phyloP scores from a whole-genome alignment of 2,888 invertebrate genomes.

The Craniophora ligustri region DNA sequence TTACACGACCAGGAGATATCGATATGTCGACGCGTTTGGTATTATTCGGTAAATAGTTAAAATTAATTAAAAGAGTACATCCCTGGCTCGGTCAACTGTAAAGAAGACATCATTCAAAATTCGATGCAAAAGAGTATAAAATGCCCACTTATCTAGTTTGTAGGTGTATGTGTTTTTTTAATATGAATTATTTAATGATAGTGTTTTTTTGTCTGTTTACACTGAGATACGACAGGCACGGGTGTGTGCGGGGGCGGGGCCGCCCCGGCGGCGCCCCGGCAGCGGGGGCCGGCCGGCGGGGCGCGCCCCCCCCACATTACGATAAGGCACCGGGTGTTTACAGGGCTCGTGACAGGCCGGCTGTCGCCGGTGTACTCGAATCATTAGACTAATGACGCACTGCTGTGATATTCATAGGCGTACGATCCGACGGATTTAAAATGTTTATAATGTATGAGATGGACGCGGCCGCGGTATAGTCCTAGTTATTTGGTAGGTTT shows the following conservation, averaged over 20 bases:
- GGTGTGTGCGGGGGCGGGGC: conserved; percentile 61
- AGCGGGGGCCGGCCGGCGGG: too few species aligned
- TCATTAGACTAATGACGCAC: conserved; percentile 78
- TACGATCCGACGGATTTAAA: conserved; percentile 68
- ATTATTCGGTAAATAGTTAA: conserved; percentile 33
- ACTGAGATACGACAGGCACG: conserved; percentile 70
- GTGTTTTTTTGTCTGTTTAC: conserved; percentile 76
- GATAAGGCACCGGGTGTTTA: conserved; percentile 86
- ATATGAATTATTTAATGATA: conserved; percentile 79
- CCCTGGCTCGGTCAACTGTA: conserved; percentile 51
- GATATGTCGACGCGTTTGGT: conserved; percentile 40
- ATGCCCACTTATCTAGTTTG: conserved; percentile 79
- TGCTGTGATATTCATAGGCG: conserved; percentile 83
- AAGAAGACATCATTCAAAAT: conserved; percentile 26
- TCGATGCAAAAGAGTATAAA: conserved; percentile 56
- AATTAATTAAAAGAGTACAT: conserved; percentile 22
- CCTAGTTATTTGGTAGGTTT: conserved; percentile 54
- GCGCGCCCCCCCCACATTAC: too few species aligned
- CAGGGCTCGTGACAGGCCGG: conserved; percentile 65
- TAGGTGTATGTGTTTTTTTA: conserved; percentile 83
- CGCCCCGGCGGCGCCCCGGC: conserved; percentile 17
- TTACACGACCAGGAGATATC: conserved; percentile 48
- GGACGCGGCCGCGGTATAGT: conserved; percentile 41
- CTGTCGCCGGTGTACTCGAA: conserved; percentile 62
- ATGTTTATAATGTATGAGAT: conserved; percentile 54